These are phyloP conservation scores for Bombus confusus DNA, from an alignment of 1,140 invertebrate genomes.

Conservation along the genomic window DNA sequence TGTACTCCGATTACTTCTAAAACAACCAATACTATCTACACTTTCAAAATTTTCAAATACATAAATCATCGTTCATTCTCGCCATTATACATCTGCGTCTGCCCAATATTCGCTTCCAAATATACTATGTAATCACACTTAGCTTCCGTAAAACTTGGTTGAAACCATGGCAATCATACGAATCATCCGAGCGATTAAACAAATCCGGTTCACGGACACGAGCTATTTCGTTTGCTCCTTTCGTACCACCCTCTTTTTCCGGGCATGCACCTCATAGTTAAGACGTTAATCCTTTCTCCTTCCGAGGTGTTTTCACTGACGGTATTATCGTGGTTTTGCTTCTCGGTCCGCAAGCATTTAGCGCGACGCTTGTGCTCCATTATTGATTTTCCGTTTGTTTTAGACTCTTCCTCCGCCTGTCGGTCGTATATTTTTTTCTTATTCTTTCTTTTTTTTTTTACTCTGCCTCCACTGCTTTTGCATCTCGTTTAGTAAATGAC, in stretches of 20 bases:
- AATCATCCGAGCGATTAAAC: slow-evolving; percentile 24
- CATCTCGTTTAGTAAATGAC: slow-evolving; percentile 25
- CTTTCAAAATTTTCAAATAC: neutral
- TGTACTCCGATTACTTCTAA: neutral
- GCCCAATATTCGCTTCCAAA: neutral
- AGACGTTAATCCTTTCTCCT: slow-evolving; percentile 40
- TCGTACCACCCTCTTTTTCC: neutral
- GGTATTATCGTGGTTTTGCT: slow-evolving; percentile 45
- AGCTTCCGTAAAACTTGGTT: neutral
- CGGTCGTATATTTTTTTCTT: neutral
- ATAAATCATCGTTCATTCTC: neutral
- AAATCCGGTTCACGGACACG: neutral
- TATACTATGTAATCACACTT: neutral
- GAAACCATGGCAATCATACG: slow-evolving; percentile 5
- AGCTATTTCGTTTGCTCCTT: neutral
- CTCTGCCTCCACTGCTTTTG: neutral
- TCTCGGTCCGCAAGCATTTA: slow-evolving; percentile 23
- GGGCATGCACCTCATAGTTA: neutral
- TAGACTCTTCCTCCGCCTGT: slow-evolving; percentile 12
- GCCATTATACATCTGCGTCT: neutral
- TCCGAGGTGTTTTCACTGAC: slow-evolving; percentile 19
- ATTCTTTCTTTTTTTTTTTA: neutral
- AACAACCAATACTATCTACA: neutral
- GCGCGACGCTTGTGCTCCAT: slow-evolving; percentile 28
- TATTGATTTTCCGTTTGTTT: slow-evolving; percentile 46